Evolutionary conservation across 1,140 invertebrate species (phyloP).

Genomic region (Hylyphantes graminicola): DNA sequence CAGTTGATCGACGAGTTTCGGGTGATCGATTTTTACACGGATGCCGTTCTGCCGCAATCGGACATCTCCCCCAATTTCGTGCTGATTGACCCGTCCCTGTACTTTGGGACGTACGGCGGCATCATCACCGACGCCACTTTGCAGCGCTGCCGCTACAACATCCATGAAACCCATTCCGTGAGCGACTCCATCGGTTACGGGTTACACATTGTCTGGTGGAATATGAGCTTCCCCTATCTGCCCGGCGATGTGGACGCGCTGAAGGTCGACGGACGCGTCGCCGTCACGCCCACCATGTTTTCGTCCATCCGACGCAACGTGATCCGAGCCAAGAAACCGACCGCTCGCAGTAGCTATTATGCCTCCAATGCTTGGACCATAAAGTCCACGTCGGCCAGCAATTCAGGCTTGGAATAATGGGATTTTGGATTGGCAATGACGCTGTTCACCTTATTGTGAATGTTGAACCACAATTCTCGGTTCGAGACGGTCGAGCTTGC

Average conservation of each 20-base stretch:
- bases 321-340: too few species aligned
- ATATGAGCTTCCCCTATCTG: too few species aligned
- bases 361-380: neutral
- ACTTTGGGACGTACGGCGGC: neutral
- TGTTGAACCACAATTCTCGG: neutral
- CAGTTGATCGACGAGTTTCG: too few species aligned
- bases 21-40: too few species aligned
- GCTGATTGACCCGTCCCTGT: neutral
- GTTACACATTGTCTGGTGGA: neutral
- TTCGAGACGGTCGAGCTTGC: neutral
- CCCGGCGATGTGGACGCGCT: too few species aligned
- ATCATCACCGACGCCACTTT: neutral
- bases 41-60: too few species aligned
- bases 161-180: neutral
- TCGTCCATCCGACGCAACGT: too few species aligned
- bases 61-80: neutral
- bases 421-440: neutral
- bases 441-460: neutral
- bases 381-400: neutral
- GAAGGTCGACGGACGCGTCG: too few species aligned
- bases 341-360: too few species aligned
- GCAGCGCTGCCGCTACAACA: neutral
- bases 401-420: neutral
- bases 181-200: neutral
- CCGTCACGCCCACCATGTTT: too few species aligned